Evolutionary conservation across 53 echinoderm and acorn worm species (phyloP).

Genomic region (Echinarachnius parma): DNA sequence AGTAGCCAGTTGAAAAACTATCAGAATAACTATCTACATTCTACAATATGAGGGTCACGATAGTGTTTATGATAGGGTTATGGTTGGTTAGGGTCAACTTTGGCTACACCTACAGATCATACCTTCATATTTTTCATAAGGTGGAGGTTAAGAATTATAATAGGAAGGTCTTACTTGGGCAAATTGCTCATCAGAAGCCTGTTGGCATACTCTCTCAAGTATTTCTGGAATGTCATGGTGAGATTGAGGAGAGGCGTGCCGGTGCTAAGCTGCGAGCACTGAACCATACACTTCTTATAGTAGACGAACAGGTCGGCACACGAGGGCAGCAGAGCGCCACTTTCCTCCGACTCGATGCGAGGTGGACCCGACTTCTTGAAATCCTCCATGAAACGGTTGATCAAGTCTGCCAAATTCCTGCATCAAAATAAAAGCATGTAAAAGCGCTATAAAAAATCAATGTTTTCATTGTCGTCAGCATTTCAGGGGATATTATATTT

Average conservation of each 20-base stretch:
- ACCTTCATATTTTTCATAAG: too few species aligned
- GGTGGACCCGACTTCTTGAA: slow-evolving; percentile 90
- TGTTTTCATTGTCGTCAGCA: too few species aligned
- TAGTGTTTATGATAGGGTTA: too few species aligned
- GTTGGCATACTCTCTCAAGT: slow-evolving; percentile 81
- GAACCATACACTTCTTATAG: slow-evolving; percentile 99
- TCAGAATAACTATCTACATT: too few species aligned
- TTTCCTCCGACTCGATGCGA: slow-evolving; percentile 80
- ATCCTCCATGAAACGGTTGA: slow-evolving; percentile 80
- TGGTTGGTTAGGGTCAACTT: too few species aligned
- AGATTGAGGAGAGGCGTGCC: slow-evolving; percentile 80
- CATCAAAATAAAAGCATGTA: too few species aligned
- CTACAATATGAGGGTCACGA: too few species aligned
- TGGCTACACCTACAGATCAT: too few species aligned
- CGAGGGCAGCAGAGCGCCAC: slow-evolving; percentile 90
- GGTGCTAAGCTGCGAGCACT: slow-evolving; percentile 98
- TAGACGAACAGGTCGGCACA: slow-evolving; percentile 96
- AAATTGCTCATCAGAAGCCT: slow-evolving; percentile 81
- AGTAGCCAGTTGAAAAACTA: too few species aligned
- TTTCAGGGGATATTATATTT: too few species aligned
- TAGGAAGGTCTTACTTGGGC: slow-evolving; percentile 99
- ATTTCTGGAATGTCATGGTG: slow-evolving; percentile 94
- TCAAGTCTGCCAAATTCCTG: slow-evolving; percentile 84
- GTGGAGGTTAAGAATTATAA: too few species aligned
- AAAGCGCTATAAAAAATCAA: too few species aligned